Evolutionary conservation across 2,797 vertebrate species (phyloP).

Genomic region (Podarcis siculus): DNA sequence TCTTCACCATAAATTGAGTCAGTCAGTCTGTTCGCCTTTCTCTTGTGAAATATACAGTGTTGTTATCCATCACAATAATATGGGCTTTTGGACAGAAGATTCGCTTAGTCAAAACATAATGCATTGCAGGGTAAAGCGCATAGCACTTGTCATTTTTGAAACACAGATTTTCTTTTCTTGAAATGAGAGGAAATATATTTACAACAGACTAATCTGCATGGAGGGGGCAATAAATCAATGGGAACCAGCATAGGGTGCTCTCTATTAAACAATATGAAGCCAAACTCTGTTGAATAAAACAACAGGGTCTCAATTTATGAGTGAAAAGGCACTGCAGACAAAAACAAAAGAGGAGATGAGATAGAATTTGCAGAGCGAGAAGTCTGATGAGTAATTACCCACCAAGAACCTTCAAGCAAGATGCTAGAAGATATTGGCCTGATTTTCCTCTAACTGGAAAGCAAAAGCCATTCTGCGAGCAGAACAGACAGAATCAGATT

Average conservation of each 20-base stretch:
- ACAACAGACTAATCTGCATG: background rate
- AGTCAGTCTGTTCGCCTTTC: background rate
- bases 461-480: too few species aligned
- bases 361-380: background rate
- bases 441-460: background rate
- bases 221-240: background rate
- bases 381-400: background rate
- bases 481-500: too few species aligned
- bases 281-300: background rate
- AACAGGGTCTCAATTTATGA: background rate
- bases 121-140: background rate
- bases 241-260: background rate
- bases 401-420: slow-evolving; percentile 10
- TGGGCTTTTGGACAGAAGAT: background rate
- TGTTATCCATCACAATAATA: slow-evolving; percentile 15
- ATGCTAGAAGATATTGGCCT: background rate
- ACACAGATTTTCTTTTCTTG: background rate
- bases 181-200: background rate
- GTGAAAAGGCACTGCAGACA: background rate
- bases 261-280: background rate
- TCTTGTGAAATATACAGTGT: slow-evolving; percentile 19
- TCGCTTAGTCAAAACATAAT: slow-evolving; percentile 12
- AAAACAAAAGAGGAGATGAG: background rate
- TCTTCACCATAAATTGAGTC: slow-evolving; percentile 20
- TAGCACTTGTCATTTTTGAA: slow-evolving; percentile 1